Conservation (phyloP, 2,888 invertebrate genomes). For the Clunio marinus region DNA sequence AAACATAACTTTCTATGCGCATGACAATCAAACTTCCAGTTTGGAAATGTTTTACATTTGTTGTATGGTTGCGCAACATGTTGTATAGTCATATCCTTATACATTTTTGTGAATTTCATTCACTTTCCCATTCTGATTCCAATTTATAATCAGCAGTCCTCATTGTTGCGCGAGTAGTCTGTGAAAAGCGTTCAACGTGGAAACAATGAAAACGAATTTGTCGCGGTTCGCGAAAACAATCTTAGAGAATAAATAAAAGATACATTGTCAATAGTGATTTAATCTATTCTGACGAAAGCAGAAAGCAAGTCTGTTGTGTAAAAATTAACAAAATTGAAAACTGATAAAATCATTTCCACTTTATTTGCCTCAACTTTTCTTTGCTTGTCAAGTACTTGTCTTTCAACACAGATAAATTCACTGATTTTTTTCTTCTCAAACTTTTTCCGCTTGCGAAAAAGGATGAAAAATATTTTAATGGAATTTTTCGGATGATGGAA, state of each 20-base stretch:
- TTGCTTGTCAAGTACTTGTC: conserved; percentile 3
- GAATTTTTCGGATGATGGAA: conserved; percentile 12
- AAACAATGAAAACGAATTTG: not conserved
- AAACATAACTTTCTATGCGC: no score
- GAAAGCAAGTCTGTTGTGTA: not conserved
- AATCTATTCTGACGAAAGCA: not conserved
- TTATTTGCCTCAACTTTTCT: conserved; percentile 8
- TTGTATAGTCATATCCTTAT: no score
- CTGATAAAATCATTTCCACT: conserved; percentile 2
- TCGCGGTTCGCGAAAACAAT: not conserved
- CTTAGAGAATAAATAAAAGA: not conserved
- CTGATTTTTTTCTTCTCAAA: not conserved
- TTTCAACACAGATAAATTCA: not conserved
- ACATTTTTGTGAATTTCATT: not conserved
- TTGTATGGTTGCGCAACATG: not conserved
- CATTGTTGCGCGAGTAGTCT: conserved; percentile 31
- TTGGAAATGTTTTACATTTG: not conserved
- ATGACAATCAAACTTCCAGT: not conserved
- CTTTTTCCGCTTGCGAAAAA: not conserved
- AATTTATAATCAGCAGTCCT: conserved; percentile 26
- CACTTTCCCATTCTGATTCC: not conserved
- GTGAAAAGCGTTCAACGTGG: conserved; percentile 23
- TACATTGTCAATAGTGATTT: not conserved
- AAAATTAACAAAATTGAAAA: not conserved
- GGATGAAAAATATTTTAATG: conserved; percentile 14